Conservation (phyloP, 1,140 invertebrate genomes). For the Panagrolaimus sp. region DNA sequence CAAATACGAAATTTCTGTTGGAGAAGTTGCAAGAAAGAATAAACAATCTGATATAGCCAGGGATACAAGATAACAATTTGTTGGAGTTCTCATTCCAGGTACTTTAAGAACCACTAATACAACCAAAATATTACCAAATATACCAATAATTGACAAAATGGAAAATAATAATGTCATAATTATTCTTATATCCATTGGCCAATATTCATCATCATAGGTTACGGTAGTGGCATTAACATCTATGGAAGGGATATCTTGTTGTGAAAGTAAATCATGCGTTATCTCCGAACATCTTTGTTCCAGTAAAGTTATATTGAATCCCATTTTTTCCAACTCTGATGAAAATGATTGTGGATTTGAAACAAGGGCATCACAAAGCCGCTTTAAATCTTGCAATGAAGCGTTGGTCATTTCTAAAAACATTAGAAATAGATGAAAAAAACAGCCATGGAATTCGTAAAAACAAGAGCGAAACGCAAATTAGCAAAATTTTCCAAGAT, state of each 20-base stretch:
- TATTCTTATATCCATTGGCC: conserved; percentile 42
- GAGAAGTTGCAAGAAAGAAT: conserved; percentile 65
- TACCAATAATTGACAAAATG: conserved; percentile 64
- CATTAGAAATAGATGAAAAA: no score
- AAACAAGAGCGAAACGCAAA: no score
- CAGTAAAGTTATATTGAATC: no score
- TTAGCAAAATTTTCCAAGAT: no score
- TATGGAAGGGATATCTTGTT: background rate
- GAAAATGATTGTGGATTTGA: background rate
- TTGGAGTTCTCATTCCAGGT: conserved; percentile 63
- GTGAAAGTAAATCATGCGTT: background rate
- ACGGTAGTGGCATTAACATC: background rate
- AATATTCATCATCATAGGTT: conserved; percentile 33
- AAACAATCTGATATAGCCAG: conserved; percentile 67
- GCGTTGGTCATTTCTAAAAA: conserved; percentile 14
- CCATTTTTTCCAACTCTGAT: background rate
- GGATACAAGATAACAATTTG: conserved; percentile 68
- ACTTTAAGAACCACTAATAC: conserved; percentile 60
- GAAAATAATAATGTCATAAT: conserved; percentile 66
- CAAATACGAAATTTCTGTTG: conserved; percentile 66
- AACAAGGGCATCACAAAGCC: background rate
- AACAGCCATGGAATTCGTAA: no score
- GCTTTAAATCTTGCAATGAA: conserved; percentile 1
- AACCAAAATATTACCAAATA: conserved; percentile 64
- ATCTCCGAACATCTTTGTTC: no score